Evolutionary conservation across 2,113 vertebrate species (phyloP).

Genomic region (Rousettus leschenaultii): DNA sequence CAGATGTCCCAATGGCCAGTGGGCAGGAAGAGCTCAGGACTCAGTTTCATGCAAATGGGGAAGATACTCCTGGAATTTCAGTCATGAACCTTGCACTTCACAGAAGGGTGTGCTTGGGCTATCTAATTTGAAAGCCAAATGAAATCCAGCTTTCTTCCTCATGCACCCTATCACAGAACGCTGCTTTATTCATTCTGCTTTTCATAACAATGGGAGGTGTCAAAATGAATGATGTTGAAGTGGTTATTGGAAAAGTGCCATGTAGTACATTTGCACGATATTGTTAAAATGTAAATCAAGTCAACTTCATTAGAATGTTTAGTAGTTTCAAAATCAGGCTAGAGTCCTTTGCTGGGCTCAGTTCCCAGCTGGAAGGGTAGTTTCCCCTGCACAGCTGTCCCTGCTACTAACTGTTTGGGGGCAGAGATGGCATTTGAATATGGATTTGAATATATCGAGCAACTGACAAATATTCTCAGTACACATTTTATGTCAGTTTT

Average conservation of each 20-base stretch:
- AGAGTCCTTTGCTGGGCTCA: slow-evolving; percentile 28
- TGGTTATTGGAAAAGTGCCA: slow-evolving; percentile 74
- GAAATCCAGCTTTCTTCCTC: neutral
- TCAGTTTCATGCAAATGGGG: neutral
- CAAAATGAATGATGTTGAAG: slow-evolving; percentile 73
- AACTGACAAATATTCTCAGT: slow-evolving; percentile 27
- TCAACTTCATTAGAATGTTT: slow-evolving; percentile 64
- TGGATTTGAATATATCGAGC: slow-evolving; percentile 35
- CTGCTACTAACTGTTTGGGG: neutral
- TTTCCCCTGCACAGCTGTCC: slow-evolving; percentile 19
- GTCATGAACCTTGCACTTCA: neutral
- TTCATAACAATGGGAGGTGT: slow-evolving; percentile 62
- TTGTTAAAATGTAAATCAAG: slow-evolving; percentile 79
- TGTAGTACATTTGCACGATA: slow-evolving; percentile 52
- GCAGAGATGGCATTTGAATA: slow-evolving; percentile 31
- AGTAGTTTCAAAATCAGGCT: slow-evolving; percentile 55
- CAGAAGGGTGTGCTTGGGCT: neutral
- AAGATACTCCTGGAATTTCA: neutral
- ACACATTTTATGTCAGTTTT: neutral
- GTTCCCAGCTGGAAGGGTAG: slow-evolving; percentile 27
- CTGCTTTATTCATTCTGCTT: slow-evolving; percentile 55
- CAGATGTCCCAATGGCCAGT: neutral
- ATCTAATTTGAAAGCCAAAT: slow-evolving; percentile 41
- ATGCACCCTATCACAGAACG: slow-evolving; percentile 35
- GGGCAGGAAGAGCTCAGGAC: neutral